These are phyloP conservation scores for Pseudorhombus dupliciocellatus DNA, from an alignment of 2,113 vertebrate genomes.

Conservation along the genomic window DNA sequence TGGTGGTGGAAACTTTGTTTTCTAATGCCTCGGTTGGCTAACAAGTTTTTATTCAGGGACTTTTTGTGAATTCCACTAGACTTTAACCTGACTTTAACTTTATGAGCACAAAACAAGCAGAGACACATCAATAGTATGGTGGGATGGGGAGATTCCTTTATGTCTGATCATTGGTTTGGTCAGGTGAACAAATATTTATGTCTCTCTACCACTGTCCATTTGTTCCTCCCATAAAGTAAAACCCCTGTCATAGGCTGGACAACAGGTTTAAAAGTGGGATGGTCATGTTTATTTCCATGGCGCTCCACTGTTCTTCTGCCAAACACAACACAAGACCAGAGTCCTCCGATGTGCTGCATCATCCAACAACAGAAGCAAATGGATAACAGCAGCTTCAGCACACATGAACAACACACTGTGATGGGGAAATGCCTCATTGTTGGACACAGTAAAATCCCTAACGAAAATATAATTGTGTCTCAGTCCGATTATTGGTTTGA, in stretches of 20 bases:
- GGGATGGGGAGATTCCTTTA: too few species aligned
- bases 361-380: conserved; percentile 5
- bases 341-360: neutral
- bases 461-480: neutral
- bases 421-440: neutral
- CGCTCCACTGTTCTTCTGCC: neutral
- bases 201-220: too few species aligned
- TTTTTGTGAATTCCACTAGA: too few species aligned
- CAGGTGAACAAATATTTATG: too few species aligned
- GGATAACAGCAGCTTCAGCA: conserved; percentile 11
- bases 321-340: neutral
- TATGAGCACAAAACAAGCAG: too few species aligned
- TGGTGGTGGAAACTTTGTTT: conserved; percentile 24
- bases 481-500: neutral
- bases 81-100: too few species aligned
- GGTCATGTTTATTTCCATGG: too few species aligned
- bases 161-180: too few species aligned
- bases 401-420: neutral
- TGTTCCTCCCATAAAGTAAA: too few species aligned
- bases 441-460: neutral
- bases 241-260: too few species aligned
- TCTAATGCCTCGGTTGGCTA: neutral
- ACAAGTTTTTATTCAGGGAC: neutral
- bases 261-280: too few species aligned
- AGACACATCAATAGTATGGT: too few species aligned